Evolutionary conservation across 37 sponge, comb jelly and placozoan genomes (phyloP).

Genomic region (Tethya wilhelma): DNA sequence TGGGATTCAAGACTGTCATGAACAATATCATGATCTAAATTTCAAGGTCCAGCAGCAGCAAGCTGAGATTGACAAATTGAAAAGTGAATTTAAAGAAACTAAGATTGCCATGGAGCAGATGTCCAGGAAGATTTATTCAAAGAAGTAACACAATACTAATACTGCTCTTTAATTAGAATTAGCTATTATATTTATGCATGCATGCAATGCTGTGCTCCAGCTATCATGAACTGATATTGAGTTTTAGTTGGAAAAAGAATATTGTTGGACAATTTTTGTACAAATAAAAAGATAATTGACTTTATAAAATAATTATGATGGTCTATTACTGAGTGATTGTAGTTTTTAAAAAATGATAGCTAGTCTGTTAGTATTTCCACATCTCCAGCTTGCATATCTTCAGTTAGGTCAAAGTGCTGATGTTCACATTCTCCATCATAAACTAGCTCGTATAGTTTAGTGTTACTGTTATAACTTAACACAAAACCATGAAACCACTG

Average conservation of each 20-base stretch:
- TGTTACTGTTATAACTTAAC: background rate
- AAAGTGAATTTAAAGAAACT: background rate
- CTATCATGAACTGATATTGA: background rate
- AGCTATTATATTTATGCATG: too few species aligned
- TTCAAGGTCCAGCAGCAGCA: conserved; percentile 6
- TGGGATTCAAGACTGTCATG: background rate
- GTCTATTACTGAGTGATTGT: too few species aligned
- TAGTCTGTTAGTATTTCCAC: too few species aligned
- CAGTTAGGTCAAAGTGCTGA: too few species aligned
- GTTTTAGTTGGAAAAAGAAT: conserved; percentile 2
- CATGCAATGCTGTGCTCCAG: too few species aligned
- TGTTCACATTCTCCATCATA: conserved; percentile 38
- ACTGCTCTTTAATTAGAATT: too few species aligned
- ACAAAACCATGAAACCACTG: conserved; percentile 19
- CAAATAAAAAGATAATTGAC: too few species aligned
- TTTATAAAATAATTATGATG: too few species aligned
- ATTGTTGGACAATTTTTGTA: conserved; percentile 43
- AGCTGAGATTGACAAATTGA: background rate
- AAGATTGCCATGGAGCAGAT: background rate
- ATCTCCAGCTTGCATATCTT: too few species aligned
- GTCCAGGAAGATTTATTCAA: background rate
- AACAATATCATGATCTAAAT: background rate
- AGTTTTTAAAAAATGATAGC: too few species aligned
- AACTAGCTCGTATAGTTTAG: conserved; percentile 1
- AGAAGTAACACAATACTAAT: background rate